phyloP scores from a whole-genome alignment of 37 sponge, comb jelly and placozoan genomes.

The Ianthella basta region DNA sequence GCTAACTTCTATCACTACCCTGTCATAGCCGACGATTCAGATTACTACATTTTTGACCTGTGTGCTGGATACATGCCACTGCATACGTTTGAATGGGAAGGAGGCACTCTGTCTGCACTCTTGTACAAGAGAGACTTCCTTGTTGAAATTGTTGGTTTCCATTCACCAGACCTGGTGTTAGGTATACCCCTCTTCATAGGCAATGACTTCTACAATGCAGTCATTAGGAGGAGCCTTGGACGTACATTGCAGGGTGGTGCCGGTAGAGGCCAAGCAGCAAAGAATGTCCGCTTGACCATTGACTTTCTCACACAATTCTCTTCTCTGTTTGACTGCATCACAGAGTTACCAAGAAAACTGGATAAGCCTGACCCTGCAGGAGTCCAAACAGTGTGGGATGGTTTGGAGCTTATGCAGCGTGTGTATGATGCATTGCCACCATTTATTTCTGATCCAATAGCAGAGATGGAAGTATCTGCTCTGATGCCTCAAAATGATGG shows the following conservation, averaged over 20 bases:
- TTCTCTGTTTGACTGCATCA: not conserved
- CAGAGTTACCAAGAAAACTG: too few species aligned
- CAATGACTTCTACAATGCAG: slow-evolving; percentile 60
- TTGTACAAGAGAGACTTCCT: slow-evolving; percentile 44
- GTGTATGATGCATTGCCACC: not conserved
- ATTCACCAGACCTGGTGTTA: slow-evolving; percentile 26
- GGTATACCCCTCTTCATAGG: slow-evolving; percentile 67
- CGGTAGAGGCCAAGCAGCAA: not conserved
- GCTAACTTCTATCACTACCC: slow-evolving; percentile 68
- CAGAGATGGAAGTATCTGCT: not conserved
- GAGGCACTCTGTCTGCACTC: slow-evolving; percentile 42
- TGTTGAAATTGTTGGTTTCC: slow-evolving; percentile 11
- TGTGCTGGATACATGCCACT: slow-evolving; percentile 65
- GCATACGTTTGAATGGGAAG: slow-evolving; percentile 52
- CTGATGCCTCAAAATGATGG: slow-evolving; percentile 3
- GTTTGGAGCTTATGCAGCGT: not conserved
- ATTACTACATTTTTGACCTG: slow-evolving; percentile 77
- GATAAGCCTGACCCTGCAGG: not conserved
- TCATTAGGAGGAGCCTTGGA: not conserved
- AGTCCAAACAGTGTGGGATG: not conserved
- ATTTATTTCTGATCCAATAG: not conserved
- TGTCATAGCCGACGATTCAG: slow-evolving; percentile 73
- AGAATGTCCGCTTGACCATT: not conserved
- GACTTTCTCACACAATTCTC: not conserved
- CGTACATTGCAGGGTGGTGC: not conserved